Base-by-base conservation (phyloP, 2,113 vertebrate species). In the Callocephalon fimbriatum region DNA sequence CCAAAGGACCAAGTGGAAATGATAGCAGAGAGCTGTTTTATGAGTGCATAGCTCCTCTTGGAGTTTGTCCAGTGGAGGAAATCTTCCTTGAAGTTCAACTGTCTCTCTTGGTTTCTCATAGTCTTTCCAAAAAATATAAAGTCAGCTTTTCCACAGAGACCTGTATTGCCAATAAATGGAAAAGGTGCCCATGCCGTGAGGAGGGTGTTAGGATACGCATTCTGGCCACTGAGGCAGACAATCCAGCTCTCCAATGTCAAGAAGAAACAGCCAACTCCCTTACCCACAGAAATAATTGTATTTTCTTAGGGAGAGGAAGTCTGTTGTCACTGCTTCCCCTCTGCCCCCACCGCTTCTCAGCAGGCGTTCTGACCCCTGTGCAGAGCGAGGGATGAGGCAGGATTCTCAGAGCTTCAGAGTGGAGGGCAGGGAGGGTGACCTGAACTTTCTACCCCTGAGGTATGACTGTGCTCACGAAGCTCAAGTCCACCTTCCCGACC, bases 1-100 rank as follows among this genome's bases (percentile, higher is more conserved):
- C 91, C 83, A 63, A 48, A 90, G 61, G 82, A 66, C 23, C 3
- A 35, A 40, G 21, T 67, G 68, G 51, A 93, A 97, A 92, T 84
- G 56, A 95, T 12, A 96, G 71, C 59, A 66, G 50, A 93, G 81
- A 83, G 42, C 58, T 58, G 85, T 82, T 96, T 91, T 88, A 76
- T 73, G 48, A 0, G 0, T 77, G 62, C 17, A 5, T 15, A n/a
- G 26, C 32, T 94, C 53, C 59, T 92, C 38, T 53, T 65, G 82
- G 73, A 94, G 38, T 79, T 76, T 74, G 44, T 47, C 62, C 0
- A 7, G 15, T 18, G 7, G 44, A 86, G 7, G 23, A 80, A 96
- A 77, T 45, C 38, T 74, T 54, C 67, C 62, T 66, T 84, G 42
- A 70, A 77, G n/a, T 91, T 73, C 58, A 73, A 15, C 42, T 73